Base-by-base conservation (phyloP, 1,140 invertebrate species). In the Drosophila oshimai region DNA sequence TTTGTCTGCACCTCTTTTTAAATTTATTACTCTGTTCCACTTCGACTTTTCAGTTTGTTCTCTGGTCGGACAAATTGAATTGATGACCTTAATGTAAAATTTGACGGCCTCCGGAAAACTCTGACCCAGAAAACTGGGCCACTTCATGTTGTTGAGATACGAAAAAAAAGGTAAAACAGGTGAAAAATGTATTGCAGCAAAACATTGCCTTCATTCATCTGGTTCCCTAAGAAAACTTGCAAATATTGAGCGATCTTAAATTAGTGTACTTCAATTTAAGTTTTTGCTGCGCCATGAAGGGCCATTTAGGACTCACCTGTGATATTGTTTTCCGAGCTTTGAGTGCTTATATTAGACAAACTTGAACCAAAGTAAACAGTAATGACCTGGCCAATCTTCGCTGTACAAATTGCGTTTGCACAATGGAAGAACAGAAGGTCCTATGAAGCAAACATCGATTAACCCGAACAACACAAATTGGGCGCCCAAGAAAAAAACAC, bases 401-500 rank as follows among this genome's bases (percentile, higher is more conserved):
- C 26, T 42, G 33, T 37, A 28, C n/a, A n/a, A n/a, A n/a, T n/a
- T n/a, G n/a, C n/a, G n/a, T n/a, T n/a, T n/a, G n/a, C n/a, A 15
- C 36, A 33, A 20, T 10, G 2, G 22, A 12, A 33, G 4, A 28
- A 33, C 18, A 53, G 4, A 28, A 33, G 12, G 44, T 61, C 28
- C 22, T 5, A 13, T 7, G 47, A 6, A 42, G n/a, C 47, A 24
- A 37, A 28, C 46, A 70, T 61, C 69, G 69, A 72, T 72, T 70
- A 50, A 50, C 29, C 36, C 29, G 29, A 70, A 67, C 68, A 72
- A 72, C 68, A 70, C 68, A 53, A 60, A 72, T 72, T 70, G 53
- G 67, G 28, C 54, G 65, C 46, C 13, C 34, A 31, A 46, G 41
- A 60, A 37, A 22, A 72, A 58, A 60, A 42, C 54, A 42, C 42